These are phyloP conservation scores for Anguilla anguilla DNA, from an alignment of 2,797 vertebrate species.

Conservation along the genomic window DNA sequence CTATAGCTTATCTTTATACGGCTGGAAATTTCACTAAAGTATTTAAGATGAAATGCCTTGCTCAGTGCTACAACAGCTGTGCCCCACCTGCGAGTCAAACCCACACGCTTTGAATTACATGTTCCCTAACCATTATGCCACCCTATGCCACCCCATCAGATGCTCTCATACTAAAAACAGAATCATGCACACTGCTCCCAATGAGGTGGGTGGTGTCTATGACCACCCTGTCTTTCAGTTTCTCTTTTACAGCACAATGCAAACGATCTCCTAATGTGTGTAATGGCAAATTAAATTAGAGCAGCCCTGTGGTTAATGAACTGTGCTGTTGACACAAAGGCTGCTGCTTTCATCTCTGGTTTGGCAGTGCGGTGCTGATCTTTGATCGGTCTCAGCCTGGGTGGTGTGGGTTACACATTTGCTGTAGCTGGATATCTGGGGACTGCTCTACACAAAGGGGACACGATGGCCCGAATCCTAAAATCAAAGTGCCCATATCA, in stretches of 20 bases:
- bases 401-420: not conserved
- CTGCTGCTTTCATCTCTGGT: not conserved
- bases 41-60: not conserved
- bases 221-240: not conserved
- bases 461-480: not conserved
- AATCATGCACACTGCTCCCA: not conserved
- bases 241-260: not conserved
- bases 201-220: not conserved
- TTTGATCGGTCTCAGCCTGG: not conserved
- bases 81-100: not conserved
- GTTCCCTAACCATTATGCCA: not conserved
- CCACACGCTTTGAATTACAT: too few relatives aligned
- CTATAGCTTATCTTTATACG: not conserved
- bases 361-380: not conserved
- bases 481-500: not conserved
- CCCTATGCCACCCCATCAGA: not conserved
- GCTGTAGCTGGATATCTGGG: not conserved
- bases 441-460: not conserved
- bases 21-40: not conserved
- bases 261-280: not conserved
- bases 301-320: not conserved
- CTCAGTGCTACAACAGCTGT: not conserved
- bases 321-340: not conserved
- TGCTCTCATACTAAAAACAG: not conserved
- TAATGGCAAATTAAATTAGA: not conserved